Base-by-base conservation (phyloP, 1,140 invertebrate species). In the Leptinotarsa texana region DNA sequence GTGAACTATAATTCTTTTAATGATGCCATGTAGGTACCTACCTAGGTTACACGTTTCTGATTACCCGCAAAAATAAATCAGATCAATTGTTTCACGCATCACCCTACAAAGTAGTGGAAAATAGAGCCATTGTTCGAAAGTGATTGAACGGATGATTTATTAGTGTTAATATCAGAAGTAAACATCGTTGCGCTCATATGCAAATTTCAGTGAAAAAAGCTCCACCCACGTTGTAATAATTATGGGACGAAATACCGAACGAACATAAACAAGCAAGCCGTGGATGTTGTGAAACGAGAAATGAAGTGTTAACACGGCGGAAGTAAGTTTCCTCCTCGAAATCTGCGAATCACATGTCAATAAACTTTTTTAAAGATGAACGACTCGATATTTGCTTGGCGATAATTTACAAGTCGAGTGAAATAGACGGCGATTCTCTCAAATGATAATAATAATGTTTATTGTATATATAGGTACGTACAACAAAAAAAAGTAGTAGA, bases 311-410 rank as follows among this genome's bases (percentile, higher is more conserved):
- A 57, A 42, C 27, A 33, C 61, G 51, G 42, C 71, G 71, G 71
- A 73, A 73, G 71, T 65, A 62, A n/a, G 62, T 65, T 73, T 73
- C 71, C 71, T 73, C 71, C 63, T 63, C 61, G 51, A 73, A 73
- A 73, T 73, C 71, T 73, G 71, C 71, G 71, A 73, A 72, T 47
- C 57, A 62, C 49, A 73, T 62, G 71, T 73, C 61, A 73, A 73
- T 48, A 73, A 73, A 63, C 57, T 73, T 73, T 65, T 73, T 47
- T 48, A 70, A 61, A 70, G 63, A 27, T 65, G 63, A 65, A 13
- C 63, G 63, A 65, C 13, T 15, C 21, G 63, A n/a, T 65, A 33
- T 33, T 24, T 8, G 63, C 21, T 65, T 57, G 13, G 17, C 51
- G 51, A 57, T n/a, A 57, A 57, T 57, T 15, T 6, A 6, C 0